phyloP scores from a whole-genome alignment of 2,113 vertebrate genomes.

The Equus przewalskii region DNA sequence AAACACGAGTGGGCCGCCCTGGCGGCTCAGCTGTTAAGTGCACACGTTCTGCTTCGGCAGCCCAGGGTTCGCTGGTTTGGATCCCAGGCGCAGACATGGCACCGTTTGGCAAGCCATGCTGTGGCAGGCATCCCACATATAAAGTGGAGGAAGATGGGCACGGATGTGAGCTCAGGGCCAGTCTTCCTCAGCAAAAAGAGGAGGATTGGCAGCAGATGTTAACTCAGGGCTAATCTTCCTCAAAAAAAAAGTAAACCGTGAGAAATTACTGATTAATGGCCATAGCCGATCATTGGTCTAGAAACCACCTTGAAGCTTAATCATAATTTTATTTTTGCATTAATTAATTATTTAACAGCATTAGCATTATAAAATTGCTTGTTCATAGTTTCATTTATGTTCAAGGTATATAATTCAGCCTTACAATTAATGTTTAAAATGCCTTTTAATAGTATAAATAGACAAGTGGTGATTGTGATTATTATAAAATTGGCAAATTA shows the following conservation, averaged over 20 bases:
- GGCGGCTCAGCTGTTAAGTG: no score
- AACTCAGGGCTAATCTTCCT: no score
- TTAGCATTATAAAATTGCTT: slow-evolving; percentile 11
- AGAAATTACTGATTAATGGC: neutral
- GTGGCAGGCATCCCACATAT: no score
- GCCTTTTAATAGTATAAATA: neutral
- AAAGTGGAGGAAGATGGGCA: no score
- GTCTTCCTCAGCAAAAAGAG: no score
- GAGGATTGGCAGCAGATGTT: no score
- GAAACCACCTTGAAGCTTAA: slow-evolving; percentile 3
- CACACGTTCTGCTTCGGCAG: no score
- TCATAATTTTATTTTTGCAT: neutral
- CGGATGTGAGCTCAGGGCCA: no score
- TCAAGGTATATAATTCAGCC: neutral
- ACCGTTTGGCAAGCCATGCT: no score
- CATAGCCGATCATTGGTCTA: neutral
- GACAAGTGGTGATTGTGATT: neutral
- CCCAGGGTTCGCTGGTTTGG: no score
- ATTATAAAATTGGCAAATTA: neutral
- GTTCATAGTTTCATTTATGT: neutral
- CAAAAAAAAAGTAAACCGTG: neutral
- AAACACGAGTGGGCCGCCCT: neutral
- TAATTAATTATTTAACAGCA: neutral
- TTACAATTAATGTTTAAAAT: neutral
- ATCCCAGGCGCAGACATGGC: no score